Percentiles rank a stretch among this genome's conserved stretches.
phyloP scores from a whole-genome alignment of 2,888 invertebrate genomes.

The Elegia similella region DNA sequence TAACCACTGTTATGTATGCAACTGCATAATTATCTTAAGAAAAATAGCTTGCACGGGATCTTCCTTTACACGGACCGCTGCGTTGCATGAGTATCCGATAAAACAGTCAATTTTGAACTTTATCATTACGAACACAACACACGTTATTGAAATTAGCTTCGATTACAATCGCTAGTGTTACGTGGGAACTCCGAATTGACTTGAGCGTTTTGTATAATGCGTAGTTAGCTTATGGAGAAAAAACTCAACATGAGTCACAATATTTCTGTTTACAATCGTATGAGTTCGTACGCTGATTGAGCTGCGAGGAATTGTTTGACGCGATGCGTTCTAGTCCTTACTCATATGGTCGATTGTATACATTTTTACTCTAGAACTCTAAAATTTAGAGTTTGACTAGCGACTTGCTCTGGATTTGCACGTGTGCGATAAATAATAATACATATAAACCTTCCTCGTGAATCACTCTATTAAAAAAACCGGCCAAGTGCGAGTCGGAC shows the following conservation, averaged over 20 bases:
- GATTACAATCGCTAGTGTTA: slow-evolving; percentile 10
- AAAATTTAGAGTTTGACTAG: too few relatives aligned
- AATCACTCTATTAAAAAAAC: too few relatives aligned
- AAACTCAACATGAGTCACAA: slow-evolving; percentile 31
- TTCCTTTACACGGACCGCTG: slow-evolving; percentile 14
- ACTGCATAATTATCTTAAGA: slow-evolving; percentile 5
- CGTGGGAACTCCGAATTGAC: slow-evolving; percentile 23
- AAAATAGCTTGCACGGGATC: slow-evolving; percentile 12
- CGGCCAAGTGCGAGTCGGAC: too few relatives aligned
- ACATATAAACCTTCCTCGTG: too few relatives aligned
- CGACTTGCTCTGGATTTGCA: too few relatives aligned
- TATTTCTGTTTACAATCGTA: not conserved
- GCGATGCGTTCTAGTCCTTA: not conserved
- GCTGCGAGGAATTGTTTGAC: not conserved
- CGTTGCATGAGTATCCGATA: not conserved
- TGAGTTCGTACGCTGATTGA: not conserved
- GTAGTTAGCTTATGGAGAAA: slow-evolving; percentile 16
- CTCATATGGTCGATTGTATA: too few relatives aligned
- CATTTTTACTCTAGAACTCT: too few relatives aligned
- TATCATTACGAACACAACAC: not conserved
- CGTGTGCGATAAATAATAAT: too few relatives aligned
- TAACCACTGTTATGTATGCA: not conserved
- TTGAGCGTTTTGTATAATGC: slow-evolving; percentile 25
- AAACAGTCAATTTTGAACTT: slow-evolving; percentile 7
- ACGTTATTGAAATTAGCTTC: slow-evolving; percentile 4